Evolutionary conservation across 2,797 vertebrate species (phyloP), one percentile per base, ranked within the genome.

Genomic region (Amphiprion clarkii): DNA sequence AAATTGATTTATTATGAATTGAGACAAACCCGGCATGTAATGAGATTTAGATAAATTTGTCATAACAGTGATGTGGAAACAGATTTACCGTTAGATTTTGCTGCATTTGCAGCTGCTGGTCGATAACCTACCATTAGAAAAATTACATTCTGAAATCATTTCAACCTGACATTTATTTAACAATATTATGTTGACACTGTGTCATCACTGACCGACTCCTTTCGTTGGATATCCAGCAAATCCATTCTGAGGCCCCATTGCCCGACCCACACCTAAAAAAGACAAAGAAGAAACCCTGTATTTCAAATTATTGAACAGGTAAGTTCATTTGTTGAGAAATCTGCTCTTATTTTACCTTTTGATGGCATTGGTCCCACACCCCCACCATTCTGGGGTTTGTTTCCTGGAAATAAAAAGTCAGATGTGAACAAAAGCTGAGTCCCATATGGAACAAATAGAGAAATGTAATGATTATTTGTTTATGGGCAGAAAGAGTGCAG

Each of bases 181-280:
- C 39, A 53, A 56, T 42, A 53, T 57, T 1, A 39, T 5, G 16
- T 29, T 25, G 23, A 58, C 5, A 40, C 14, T 31, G 7, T 31
- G 7, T 27, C 12, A 46, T 42, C 17, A 84, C 92, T 81, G 13
- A 93, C 92, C 90, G 12, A 48, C 7, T 83, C 86, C 89, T 82
- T 93, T 93, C 3, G 67, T 84, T 4, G 87, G 83, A 69, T 90
- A 83, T 44, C 83, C 78, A 46, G 67, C 67, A 1, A 76, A 84
- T 71, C 84, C 85, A 58, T 88, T 82, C 8, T 85, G 88, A 31
- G 73, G 71, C 42, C 87, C 83, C 74, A 83, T 49, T 46, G 56
- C 29, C 31, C 42, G 79, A 67, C 88, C 92, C 36, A 92, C 81
- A 78, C 85, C 90, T 91, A 46, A 2, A n/a, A 60, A 25, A 74